A percentile compares a stretch with the other conserved stretches of the same genome.
Conservation (phyloP, 2,113 vertebrate genomes). For the Pungitius pungitius region DNA sequence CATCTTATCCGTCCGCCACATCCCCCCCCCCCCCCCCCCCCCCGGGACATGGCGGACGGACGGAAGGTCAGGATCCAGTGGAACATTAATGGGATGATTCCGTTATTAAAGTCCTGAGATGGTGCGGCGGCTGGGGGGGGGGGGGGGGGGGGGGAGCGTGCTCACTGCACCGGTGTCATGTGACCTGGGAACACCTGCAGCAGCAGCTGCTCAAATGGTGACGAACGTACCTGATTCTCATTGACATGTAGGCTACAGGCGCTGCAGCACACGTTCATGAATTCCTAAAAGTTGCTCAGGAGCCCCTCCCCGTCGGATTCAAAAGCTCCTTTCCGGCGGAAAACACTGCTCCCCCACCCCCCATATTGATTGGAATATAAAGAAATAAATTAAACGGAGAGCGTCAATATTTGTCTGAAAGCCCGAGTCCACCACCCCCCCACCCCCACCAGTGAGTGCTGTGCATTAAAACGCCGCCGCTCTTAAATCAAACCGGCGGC, state of each 20-base stretch:
- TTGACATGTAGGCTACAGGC: not conserved
- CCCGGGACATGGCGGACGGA: not conserved
- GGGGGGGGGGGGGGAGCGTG: no score
- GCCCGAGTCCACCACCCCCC: not conserved
- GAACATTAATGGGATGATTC: not conserved
- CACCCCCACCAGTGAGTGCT: not conserved
- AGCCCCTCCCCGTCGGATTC: not conserved
- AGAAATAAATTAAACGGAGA: not conserved
- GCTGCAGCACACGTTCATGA: not conserved
- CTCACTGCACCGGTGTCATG: not conserved
- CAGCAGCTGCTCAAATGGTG: not conserved
- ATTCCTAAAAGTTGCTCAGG: not conserved
- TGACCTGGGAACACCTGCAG: no score
- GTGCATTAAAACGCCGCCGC: conserved; percentile 7
- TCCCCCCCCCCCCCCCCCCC: no score
- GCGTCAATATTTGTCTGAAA: conserved; percentile 39
- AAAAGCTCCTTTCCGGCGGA: no score
- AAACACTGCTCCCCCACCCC: not conserved
- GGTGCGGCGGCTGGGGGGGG: no score
- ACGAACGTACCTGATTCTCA: not conserved
- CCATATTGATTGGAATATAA: conserved; percentile 33
- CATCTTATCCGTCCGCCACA: not conserved
- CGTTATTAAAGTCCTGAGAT: not conserved
- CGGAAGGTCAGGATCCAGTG: not conserved
- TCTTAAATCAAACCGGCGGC: conserved; percentile 19